Conservation (phyloP, 1,140 invertebrate species). For the Trichonephila clavipes region DNA sequence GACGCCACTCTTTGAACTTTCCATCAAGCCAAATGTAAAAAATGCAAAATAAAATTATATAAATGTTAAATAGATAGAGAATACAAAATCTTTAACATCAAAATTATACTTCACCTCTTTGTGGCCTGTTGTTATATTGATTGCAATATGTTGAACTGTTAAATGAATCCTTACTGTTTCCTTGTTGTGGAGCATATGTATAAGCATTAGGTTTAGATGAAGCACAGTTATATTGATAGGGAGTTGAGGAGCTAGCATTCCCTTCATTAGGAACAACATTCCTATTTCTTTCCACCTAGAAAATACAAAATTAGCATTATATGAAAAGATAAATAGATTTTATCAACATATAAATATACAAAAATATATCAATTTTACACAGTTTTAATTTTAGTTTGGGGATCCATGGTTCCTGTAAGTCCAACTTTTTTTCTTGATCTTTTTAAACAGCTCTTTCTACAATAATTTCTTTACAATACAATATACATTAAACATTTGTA, state of each 20-base stretch:
- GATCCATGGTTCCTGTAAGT: too few species aligned
- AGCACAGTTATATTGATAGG: constrained; percentile 35
- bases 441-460: too few species aligned
- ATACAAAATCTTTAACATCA: too few species aligned
- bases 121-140: constrained; percentile 53
- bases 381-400: too few species aligned
- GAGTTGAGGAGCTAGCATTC: neutral
- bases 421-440: too few species aligned
- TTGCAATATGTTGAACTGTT: constrained; percentile 40
- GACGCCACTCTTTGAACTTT: too few species aligned
- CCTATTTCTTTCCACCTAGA: neutral
- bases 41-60: too few species aligned
- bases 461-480: too few species aligned
- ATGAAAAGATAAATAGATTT: neutral
- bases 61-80: too few species aligned
- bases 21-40: too few species aligned
- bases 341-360: neutral
- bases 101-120: constrained; percentile 47
- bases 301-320: neutral
- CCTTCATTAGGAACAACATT: neutral
- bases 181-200: constrained; percentile 44
- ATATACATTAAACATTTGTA: too few species aligned
- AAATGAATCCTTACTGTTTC: constrained; percentile 47
- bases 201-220: constrained; percentile 52
- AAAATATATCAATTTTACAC: neutral